These are phyloP conservation scores for Clitarchus hookeri DNA, from an alignment of 2,888 invertebrate species.

Conservation along the genomic window DNA sequence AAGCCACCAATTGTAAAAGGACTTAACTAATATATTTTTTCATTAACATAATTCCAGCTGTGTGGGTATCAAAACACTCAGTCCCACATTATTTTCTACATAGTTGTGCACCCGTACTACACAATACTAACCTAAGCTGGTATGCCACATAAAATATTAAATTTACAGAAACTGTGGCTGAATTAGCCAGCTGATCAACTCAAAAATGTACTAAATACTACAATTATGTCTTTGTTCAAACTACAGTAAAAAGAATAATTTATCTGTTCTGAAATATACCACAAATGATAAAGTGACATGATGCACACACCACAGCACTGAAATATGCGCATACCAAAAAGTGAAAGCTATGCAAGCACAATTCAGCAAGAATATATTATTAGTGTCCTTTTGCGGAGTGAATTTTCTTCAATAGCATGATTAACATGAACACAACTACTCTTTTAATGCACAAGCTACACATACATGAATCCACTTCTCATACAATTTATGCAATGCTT, in stretches of 20 bases:
- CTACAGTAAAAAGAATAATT: neutral
- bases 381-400: neutral
- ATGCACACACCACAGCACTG: neutral
- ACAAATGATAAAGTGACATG: neutral
- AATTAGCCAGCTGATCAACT: neutral
- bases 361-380: neutral
- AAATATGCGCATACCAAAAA: neutral
- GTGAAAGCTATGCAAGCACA: neutral
- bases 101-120: neutral
- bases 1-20: too few relatives aligned
- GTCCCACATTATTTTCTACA: neutral
- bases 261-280: neutral
- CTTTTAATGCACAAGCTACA: neutral
- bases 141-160: neutral
- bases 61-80: too few relatives aligned
- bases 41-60: neutral
- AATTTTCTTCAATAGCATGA: neutral
- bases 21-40: neutral
- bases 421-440: neutral
- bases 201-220: neutral
- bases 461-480: conserved; percentile 1
- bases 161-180: neutral
- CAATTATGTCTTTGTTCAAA: neutral
- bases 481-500: conserved; percentile 8
- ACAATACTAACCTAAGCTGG: neutral